Percentiles rank a stretch among this genome's conserved stretches.
Evolutionary conservation across 2,797 vertebrate species (phyloP).

Genomic region (Periparus ater): DNA sequence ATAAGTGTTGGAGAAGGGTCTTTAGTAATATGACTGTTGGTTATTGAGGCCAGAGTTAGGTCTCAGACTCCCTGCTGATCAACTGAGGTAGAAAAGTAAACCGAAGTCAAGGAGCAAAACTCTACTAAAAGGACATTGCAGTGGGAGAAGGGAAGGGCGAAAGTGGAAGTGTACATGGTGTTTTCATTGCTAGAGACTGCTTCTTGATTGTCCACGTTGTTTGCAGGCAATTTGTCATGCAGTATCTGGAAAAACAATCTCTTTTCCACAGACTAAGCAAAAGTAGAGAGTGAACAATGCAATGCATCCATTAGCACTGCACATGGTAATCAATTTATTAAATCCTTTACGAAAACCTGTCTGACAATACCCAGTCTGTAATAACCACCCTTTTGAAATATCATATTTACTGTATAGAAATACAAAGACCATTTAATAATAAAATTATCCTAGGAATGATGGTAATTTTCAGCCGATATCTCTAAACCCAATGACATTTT

Average conservation of each 20-base stretch:
- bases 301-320: not conserved
- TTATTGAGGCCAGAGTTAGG: not conserved
- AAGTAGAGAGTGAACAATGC: not conserved
- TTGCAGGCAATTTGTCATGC: not conserved
- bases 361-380: not conserved
- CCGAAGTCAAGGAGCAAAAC: not conserved
- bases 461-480: conserved; percentile 5
- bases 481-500: conserved; percentile 8
- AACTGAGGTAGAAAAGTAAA: not conserved
- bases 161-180: not conserved
- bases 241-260: not conserved
- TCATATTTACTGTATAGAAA: not conserved
- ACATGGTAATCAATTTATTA: not conserved
- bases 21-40: not conserved
- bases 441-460: not conserved
- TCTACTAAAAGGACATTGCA: not conserved
- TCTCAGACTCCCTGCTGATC: not conserved
- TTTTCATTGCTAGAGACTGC: not conserved
- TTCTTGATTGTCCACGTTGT: not conserved
- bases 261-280: not conserved
- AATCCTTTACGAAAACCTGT: not conserved
- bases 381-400: not conserved
- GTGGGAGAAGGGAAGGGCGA: not conserved
- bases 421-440: not conserved
- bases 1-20: not conserved